phyloP scores from a whole-genome alignment of 2,888 invertebrate genomes.

The Yponomeuta evonymella region DNA sequence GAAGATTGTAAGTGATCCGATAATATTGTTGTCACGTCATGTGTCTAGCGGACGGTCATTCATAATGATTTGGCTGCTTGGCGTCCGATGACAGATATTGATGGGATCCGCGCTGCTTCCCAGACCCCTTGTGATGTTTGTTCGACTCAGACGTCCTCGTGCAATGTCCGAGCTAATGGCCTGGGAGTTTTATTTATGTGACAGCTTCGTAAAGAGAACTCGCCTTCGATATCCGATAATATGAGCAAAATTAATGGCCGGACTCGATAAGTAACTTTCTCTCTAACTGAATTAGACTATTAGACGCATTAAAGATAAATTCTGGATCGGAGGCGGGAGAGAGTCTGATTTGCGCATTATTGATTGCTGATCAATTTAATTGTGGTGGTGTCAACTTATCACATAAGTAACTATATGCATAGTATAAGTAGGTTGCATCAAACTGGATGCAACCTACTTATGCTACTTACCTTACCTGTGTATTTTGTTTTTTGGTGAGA shows the following conservation, averaged over 20 bases:
- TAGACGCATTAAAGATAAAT: conserved; percentile 10
- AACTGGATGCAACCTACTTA: neutral
- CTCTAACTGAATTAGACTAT: conserved; percentile 26
- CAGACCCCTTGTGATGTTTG: conserved; percentile 49
- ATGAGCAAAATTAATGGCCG: conserved; percentile 52
- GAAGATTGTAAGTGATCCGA: conserved; percentile 35
- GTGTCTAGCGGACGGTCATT: conserved; percentile 41
- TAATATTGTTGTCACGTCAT: conserved; percentile 4
- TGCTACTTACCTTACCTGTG: too few relatives aligned
- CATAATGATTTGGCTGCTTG: conserved; percentile 64
- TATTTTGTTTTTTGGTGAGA: too few relatives aligned
- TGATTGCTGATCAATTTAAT: neutral
- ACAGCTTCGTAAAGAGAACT: conserved; percentile 52
- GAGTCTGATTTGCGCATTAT: conserved; percentile 14
- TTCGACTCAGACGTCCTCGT: conserved; percentile 34
- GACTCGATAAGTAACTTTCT: conserved; percentile 40
- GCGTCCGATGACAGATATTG: conserved; percentile 69
- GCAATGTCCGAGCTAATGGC: conserved; percentile 43
- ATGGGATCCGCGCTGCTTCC: conserved; percentile 44
- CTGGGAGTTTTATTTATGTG: conserved; percentile 61
- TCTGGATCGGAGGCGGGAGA: neutral
- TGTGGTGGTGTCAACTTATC: neutral
- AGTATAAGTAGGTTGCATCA: neutral
- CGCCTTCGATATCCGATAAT: conserved; percentile 38
- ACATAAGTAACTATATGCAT: neutral